phyloP scores from a whole-genome alignment of 30 jellyfish, hydroid and myxozoan genomes.

The Turritopsis rubra region DNA sequence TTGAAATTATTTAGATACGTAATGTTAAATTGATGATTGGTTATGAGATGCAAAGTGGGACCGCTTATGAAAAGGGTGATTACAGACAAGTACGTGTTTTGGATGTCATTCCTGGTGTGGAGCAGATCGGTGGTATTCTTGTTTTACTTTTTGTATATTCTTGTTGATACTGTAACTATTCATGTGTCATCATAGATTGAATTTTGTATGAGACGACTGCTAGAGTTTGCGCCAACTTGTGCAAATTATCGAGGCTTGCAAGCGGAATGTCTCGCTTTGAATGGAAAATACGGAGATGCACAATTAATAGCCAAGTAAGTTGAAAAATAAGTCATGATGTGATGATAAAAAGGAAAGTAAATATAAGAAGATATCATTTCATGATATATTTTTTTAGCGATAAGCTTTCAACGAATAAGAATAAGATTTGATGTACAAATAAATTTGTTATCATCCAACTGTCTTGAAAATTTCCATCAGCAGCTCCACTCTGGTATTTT shows the following conservation, averaged over 20 bases:
- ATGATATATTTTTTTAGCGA: too few relatives aligned
- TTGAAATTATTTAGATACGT: slow-evolving; percentile 34
- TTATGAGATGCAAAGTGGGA: slow-evolving; percentile 70
- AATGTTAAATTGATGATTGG: slow-evolving; percentile 55
- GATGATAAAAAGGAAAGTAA: too few relatives aligned
- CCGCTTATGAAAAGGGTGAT: slow-evolving; percentile 58
- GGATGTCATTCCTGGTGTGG: neutral
- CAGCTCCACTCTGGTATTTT: too few relatives aligned
- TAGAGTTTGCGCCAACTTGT: slow-evolving; percentile 69
- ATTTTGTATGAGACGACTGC: slow-evolving; percentile 75
- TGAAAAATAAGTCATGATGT: too few relatives aligned
- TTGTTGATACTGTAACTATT: neutral
- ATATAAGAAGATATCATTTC: too few relatives aligned
- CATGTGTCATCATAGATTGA: slow-evolving; percentile 49
- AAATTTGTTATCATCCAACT: too few relatives aligned
- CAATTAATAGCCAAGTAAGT: slow-evolving; percentile 75
- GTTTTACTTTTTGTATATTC: neutral
- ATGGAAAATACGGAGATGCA: slow-evolving; percentile 79
- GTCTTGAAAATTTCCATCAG: too few relatives aligned
- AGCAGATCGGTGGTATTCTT: neutral
- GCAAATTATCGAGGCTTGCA: slow-evolving; percentile 53
- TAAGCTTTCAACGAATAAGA: too few relatives aligned
- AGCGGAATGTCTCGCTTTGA: slow-evolving; percentile 83
- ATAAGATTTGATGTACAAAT: too few relatives aligned
- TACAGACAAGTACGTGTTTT: slow-evolving; percentile 51